A percentile compares a stretch with the other conserved stretches of the same genome.
Conservation (phyloP, 2,888 invertebrate genomes). For the Platycnemis pennipes region DNA sequence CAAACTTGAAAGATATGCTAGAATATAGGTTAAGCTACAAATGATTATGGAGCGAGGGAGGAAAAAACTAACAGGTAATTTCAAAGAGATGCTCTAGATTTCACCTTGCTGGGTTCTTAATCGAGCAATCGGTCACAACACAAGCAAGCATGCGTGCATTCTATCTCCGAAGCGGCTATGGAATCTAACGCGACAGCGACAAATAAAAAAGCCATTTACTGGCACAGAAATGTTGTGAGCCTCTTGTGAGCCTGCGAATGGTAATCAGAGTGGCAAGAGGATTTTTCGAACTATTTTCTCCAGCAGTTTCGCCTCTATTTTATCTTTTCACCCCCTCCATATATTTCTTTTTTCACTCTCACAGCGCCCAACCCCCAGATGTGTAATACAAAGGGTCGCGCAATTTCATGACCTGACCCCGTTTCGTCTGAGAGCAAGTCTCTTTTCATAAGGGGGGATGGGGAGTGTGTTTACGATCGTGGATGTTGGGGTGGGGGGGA, state of each 20-base stretch:
- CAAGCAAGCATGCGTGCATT: background rate
- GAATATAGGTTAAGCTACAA: background rate
- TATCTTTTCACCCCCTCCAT: background rate
- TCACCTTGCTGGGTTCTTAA: background rate
- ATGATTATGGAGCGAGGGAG: background rate
- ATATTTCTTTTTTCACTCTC: too few species aligned
- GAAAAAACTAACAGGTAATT: background rate
- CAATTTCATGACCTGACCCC: background rate
- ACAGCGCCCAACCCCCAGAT: background rate
- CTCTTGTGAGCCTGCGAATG: background rate
- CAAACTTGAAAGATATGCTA: background rate
- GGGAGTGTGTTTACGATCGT: too few species aligned
- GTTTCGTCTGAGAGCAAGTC: background rate
- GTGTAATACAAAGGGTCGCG: background rate
- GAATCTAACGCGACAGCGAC: background rate
- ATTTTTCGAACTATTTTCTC: background rate
- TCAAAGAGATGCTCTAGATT: background rate
- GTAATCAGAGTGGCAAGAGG: background rate
- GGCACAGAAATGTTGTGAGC: background rate
- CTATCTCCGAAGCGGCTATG: background rate
- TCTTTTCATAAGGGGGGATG: background rate
- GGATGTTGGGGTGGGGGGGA: background rate
- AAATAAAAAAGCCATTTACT: background rate
- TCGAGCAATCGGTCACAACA: background rate
- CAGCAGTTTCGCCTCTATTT: background rate